Conservation (phyloP, 2,888 invertebrate species). For the Lycocerus yunnanus region DNA sequence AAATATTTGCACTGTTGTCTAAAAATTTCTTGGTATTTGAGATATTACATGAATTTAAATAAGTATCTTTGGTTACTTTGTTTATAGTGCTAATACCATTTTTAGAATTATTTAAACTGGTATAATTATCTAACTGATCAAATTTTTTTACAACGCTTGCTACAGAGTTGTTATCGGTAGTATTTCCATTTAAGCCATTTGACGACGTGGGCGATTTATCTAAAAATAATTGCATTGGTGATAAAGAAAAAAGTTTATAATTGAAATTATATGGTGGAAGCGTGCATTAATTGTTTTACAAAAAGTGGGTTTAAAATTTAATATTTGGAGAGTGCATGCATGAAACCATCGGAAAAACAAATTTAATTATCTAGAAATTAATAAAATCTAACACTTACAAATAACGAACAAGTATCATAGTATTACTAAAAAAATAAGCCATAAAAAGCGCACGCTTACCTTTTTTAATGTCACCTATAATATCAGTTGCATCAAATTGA, state of each 20-base stretch:
- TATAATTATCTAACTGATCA: constrained; percentile 38
- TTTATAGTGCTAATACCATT: background rate
- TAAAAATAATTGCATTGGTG: constrained; percentile 24
- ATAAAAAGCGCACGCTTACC: background rate
- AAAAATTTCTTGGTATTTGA: background rate
- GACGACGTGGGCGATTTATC: constrained; percentile 47
- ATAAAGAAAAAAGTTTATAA: background rate
- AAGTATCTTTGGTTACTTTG: background rate
- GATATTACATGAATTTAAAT: background rate
- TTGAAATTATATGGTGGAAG: background rate
- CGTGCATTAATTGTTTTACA: too few species aligned
- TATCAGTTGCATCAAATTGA: background rate
- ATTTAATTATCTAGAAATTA: background rate
- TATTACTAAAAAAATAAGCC: background rate
- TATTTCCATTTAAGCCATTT: constrained; percentile 47
- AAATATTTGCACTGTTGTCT: background rate
- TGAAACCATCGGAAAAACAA: background rate
- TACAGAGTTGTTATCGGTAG: constrained; percentile 46
- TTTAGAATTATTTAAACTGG: background rate
- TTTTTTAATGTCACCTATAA: constrained; percentile 1
- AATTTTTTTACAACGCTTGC: constrained; percentile 52
- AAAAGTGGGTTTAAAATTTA: background rate
- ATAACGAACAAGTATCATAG: background rate
- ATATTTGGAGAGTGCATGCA: background rate
- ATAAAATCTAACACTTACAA: background rate